phyloP scores from a whole-genome alignment of 2,797 vertebrate species.

The Cirrhinus mrigala region DNA sequence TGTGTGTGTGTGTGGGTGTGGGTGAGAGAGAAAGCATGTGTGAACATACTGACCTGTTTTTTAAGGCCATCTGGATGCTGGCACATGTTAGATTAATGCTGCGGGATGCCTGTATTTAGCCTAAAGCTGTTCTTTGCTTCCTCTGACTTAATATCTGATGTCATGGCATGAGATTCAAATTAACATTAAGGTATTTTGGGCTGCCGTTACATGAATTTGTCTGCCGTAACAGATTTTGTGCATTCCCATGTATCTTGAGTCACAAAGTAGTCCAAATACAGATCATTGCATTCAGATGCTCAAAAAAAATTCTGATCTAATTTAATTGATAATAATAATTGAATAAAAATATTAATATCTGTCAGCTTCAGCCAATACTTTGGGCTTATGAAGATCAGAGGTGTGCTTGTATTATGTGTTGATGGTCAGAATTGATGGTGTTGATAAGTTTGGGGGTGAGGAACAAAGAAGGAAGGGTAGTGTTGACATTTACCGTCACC shows the following conservation, averaged over 20 bases:
- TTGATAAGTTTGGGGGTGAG: conserved; percentile 36
- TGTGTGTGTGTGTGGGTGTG: conserved; percentile 19
- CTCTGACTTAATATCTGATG: conserved; percentile 61
- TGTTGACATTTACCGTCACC: conserved; percentile 49
- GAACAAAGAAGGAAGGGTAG: conserved; percentile 30
- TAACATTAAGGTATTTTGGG: conserved; percentile 54
- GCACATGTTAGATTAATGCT: conserved; percentile 64
- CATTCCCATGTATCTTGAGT: not conserved
- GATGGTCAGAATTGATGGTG: conserved; percentile 23
- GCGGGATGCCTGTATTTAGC: conserved; percentile 51
- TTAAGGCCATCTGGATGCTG: conserved; percentile 67
- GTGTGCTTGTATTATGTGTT: conserved; percentile 23
- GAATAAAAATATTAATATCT: not conserved
- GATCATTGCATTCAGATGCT: not conserved
- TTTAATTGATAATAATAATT: conserved; percentile 1
- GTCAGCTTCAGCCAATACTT: conserved; percentile 13
- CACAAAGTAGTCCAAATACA: not conserved
- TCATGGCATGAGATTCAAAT: conserved; percentile 53
- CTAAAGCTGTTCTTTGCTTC: conserved; percentile 57
- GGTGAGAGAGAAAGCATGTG: not conserved
- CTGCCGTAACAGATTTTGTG: not conserved
- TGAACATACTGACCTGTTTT: conserved; percentile 47
- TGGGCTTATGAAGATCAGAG: not conserved
- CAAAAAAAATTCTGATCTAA: not conserved
- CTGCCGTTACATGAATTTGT: conserved; percentile 3